Base-by-base conservation (phyloP, 2,888 invertebrate genomes). In the Oligia latruncula region DNA sequence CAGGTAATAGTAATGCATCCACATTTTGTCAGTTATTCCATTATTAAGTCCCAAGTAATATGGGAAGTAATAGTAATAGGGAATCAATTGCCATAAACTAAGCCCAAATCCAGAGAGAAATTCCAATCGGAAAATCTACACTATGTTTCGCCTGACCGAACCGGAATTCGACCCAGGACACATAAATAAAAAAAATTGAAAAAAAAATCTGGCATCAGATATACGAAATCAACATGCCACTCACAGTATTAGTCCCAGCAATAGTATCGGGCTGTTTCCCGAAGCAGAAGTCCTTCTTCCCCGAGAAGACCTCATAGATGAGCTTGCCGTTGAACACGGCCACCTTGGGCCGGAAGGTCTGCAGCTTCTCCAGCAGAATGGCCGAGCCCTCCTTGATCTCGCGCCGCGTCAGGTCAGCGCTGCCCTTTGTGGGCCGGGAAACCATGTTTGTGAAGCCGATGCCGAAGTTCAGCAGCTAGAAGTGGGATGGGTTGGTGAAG, bases 401-500 rank as follows among this genome's bases (percentile, higher is more conserved):
- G 94, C 99, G 98, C 89, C 99, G 97, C 80, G 99, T 99, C 84
- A 99, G 97, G 97, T 99, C 99, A 3, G 99, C 99, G 91, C 99
- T 99, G 88, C 99, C 99, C 96, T 99, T 99, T 2, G 99, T 99
- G 77, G 99, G 99, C 85, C 99, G 98, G 88, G 98, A 98, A 86
- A 99, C 99, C 98, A 99, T 99, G 96, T 99, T 99, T 90, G 99
- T 99, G 96, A 99, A 99, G 8, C 99, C 99, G 93, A 99, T 99
- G 83, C 99, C 99, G 94, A 98, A 98, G 95, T 99, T 98, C 76
- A 99, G 95, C 81, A 99, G 97, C 97, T 97, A 94, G 13, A 92
- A 90, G 4, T n/a, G 35, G 17, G 1, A 13, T 20, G 0, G 9
- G 17, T 35, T 13, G 15, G 2, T 60, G 11, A 81, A 49, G 4